Base-by-base conservation (phyloP, 2,113 vertebrate species). In the Chelonoidis abingdonii region DNA sequence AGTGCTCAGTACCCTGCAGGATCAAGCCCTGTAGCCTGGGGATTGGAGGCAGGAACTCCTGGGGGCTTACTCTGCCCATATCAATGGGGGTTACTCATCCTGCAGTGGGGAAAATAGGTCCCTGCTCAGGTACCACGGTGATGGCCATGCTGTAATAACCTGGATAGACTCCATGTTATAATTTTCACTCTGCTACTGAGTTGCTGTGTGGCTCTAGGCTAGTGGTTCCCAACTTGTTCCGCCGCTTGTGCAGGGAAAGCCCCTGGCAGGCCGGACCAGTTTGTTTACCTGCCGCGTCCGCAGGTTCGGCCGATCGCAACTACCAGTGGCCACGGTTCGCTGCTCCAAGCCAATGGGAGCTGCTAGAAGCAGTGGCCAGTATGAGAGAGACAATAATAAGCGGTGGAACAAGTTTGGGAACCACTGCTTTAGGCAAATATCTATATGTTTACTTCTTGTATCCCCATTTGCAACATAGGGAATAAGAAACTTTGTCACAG, bases 181-280 rank as follows among this genome's bases (percentile, higher is more conserved):
- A 49, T 88, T 92, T 95, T 87, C 38, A 90, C 95, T 84, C 54
- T 65, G 31, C 53, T 89, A 44, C 56, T 27, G n/a, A 5, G 16
- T 0, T 0, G 22, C 1, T 0, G 2, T n/a, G 3, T 91, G 38
- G 1, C 13, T 24, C 4, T 35, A 47, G 47, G 47, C 47, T 47
- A 50, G 49, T 50, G 49, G 49, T 50, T 50, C 49, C 49, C 49
- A 50, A 14, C 49, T 50, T 50, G 49, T 50, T 50, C 49, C 49
- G 11, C 49, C 10, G 49, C 49, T 50, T 50, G 49, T 50, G 49
- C 49, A 50, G 49, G 49, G 49, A 50, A 50, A 50, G 49, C 49
- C 10, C 49, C 49, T 50, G 49, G 49, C 12, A 12, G 49, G 49
- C 49, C 49, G 3, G 49, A 3, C 49, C 12, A 1, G 49, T 50